These are phyloP conservation scores for Hirudinaria manillensis DNA, from an alignment of 2,888 invertebrate genomes.

Conservation along the genomic window DNA sequence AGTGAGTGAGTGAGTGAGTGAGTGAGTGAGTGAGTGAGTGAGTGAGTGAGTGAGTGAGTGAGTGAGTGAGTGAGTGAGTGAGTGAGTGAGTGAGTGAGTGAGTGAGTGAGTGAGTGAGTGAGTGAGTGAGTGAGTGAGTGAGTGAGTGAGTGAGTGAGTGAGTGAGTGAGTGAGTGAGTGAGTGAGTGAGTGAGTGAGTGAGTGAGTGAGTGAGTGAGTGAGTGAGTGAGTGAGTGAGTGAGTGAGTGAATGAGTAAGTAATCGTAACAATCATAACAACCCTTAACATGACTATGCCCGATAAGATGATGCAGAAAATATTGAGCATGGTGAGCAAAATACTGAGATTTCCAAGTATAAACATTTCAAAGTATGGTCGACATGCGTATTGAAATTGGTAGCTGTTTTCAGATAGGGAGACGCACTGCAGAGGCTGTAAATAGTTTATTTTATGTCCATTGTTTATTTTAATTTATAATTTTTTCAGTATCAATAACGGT, in stretches of 20 bases:
- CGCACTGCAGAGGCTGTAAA: conserved; percentile 7
- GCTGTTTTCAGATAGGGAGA: conserved; percentile 42
- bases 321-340: conserved; percentile 72
- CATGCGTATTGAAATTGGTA: conserved; percentile 61
- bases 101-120: conserved; percentile 24
- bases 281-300: conserved; percentile 62
- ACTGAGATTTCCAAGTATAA: conserved; percentile 72
- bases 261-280: not conserved
- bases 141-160: conserved; percentile 22
- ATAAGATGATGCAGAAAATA: conserved; percentile 74
- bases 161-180: conserved; percentile 33
- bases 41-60: conserved; percentile 23
- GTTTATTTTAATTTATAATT: no score
- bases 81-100: conserved; percentile 30
- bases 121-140: conserved; percentile 24
- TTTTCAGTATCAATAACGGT: no score
- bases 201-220: conserved; percentile 33
- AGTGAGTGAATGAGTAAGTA: conserved; percentile 33
- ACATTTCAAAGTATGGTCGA: conserved; percentile 70
- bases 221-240: conserved; percentile 34
- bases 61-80: conserved; percentile 25
- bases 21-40: conserved; percentile 34
- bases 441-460: not conserved
- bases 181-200: conserved; percentile 34
- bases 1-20: conserved; percentile 36